Evolutionary conservation across 2,797 vertebrate species (phyloP).

Genomic region (Pipistrellus nathusii): DNA sequence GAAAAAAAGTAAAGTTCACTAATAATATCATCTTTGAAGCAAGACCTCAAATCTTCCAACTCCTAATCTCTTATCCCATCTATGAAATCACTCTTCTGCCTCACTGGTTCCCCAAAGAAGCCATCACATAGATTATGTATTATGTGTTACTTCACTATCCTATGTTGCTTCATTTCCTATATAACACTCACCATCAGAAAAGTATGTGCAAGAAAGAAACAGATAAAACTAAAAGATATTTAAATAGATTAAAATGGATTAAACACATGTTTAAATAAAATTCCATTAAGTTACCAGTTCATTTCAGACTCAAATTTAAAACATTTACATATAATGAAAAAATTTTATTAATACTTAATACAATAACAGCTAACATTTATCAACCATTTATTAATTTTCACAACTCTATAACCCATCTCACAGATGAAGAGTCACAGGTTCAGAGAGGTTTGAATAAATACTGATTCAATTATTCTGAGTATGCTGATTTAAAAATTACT

Average conservation of each 20-base stretch:
- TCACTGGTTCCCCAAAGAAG: constrained; percentile 9
- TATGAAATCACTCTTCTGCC: constrained; percentile 23
- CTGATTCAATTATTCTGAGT: background rate
- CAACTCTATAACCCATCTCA: background rate
- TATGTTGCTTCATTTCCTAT: constrained; percentile 39
- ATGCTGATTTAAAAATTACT: background rate
- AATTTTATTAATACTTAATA: constrained; percentile 47
- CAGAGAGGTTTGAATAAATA: background rate
- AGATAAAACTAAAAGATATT: constrained; percentile 10
- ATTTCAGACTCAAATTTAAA: constrained; percentile 49
- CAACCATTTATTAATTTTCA: constrained; percentile 39
- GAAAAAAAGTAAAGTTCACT: background rate
- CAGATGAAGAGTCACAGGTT: background rate
- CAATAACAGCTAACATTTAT: constrained; percentile 35
- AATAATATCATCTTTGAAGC: background rate
- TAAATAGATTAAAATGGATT: constrained; percentile 26
- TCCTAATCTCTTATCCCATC: background rate
- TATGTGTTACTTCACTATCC: background rate
- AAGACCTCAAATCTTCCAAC: background rate
- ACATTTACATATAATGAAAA: background rate
- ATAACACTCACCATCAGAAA: constrained; percentile 25
- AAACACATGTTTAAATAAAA: constrained; percentile 1
- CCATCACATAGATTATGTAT: background rate
- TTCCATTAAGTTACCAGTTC: constrained; percentile 23
- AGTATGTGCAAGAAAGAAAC: constrained; percentile 35